Evolutionary conservation across 2,797 vertebrate species (phyloP), one percentile per base, ranked within the genome.

Genomic region (Platyrinchus mystaceus): DNA sequence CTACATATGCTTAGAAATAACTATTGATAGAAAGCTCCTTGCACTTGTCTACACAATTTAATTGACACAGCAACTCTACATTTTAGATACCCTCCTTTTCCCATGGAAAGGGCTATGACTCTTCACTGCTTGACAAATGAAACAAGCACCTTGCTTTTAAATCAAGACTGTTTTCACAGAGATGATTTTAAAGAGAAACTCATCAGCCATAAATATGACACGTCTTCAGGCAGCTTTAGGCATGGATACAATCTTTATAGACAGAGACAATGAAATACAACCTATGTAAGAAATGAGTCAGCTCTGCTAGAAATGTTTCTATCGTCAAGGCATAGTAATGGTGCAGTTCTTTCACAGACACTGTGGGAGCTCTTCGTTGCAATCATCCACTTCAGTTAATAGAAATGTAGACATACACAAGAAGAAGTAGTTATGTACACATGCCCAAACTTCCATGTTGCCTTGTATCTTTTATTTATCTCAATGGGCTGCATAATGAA

Each of bases 141-240:
- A 92, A 63, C 26, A 50, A 69, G 20, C 36, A 71, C n/a, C 30
- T 63, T 49, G 27, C 28, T 85, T 90, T 89, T 73, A 66, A 87
- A 84, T 73, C 50, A 69, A n/a, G 52, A 52, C 19, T 73, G 12
- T 20, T 90, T 89, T 69, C 73, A 89, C 22, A 62, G 50, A 82
- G 67, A 24, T 47, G 41, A 47, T 18, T 73, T 79, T 59, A 67
- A 67, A 87, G 37, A 74, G 70, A 90, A 84, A 73, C 10, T 43
- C 64, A 77, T 67, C 55, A 39, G 18, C 36, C 56, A 56, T 64
- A 82, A 82, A 77, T 24, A 74, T 16, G 20, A 52, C 46, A 36
- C 5, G 10, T n/a, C 49, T 93, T 89, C 59, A 36, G 1, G 3
- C 23, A 87, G 28, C 30, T 86, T 84, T 59, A 73, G 81, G 75